Percentiles rank a stretch among this genome's conserved stretches.
These are phyloP conservation scores for Cephus cinctus DNA, from an alignment of 1,140 invertebrate genomes.

Conservation along the genomic window DNA sequence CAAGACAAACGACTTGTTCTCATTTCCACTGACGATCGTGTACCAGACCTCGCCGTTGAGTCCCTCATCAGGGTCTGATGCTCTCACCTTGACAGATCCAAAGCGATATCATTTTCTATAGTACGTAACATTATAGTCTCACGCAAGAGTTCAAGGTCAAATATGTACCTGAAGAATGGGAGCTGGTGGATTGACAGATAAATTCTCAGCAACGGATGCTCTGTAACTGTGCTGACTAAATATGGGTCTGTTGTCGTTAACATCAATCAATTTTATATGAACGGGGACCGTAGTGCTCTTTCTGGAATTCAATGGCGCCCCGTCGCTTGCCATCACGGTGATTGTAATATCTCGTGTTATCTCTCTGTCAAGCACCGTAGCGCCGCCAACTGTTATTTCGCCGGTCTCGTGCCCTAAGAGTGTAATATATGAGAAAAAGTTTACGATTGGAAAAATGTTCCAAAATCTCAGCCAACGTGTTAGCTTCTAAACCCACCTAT, in stretches of 20 bases:
- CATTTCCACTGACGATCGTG: conserved; percentile 71
- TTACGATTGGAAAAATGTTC: too few species aligned
- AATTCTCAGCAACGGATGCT: conserved; percentile 79
- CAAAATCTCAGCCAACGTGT: too few species aligned
- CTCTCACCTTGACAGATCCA: conserved; percentile 54
- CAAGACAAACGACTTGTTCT: conserved; percentile 68
- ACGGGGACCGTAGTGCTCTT: conserved; percentile 74
- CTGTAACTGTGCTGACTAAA: conserved; percentile 75
- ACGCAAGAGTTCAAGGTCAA: neutral
- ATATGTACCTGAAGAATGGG: conserved; percentile 70
- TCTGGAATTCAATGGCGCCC: conserved; percentile 67
- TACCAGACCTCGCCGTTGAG: conserved; percentile 75
- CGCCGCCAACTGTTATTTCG: conserved; percentile 72
- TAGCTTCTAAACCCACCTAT: conserved; percentile 56
- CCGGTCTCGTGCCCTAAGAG: conserved; percentile 63
- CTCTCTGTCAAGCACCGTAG: conserved; percentile 79
- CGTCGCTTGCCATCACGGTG: conserved; percentile 78
- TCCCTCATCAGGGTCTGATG: conserved; percentile 77
- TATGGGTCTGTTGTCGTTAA: conserved; percentile 81
- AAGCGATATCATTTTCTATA: neutral
- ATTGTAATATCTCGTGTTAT: conserved; percentile 68
- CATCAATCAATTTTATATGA: conserved; percentile 75
- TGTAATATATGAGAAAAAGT: conserved; percentile 7
- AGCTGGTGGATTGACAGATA: conserved; percentile 72
- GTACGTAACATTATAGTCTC: neutral